A percentile compares a stretch with the other conserved stretches of the same genome.
These are phyloP conservation scores for Cromileptes altivelis DNA, from an alignment of 2,113 vertebrate genomes.

Conservation along the genomic window DNA sequence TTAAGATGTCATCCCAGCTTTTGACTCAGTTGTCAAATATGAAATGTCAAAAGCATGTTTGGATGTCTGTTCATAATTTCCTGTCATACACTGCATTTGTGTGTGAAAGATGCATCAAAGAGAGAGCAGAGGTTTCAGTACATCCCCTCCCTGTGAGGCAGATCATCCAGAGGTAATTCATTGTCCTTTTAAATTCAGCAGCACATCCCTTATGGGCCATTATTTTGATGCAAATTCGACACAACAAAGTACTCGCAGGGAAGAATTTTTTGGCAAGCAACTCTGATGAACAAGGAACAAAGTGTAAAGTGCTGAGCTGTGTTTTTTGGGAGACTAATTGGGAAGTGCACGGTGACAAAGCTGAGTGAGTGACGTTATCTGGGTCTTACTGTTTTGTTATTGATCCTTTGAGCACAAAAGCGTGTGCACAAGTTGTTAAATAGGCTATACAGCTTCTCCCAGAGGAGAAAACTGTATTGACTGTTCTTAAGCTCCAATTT, in stretches of 20 bases:
- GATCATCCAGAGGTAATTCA: constrained; percentile 63
- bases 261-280: constrained; percentile 65
- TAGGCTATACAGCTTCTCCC: constrained; percentile 4
- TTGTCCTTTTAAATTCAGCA: constrained; percentile 68
- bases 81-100: constrained; percentile 11
- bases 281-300: constrained; percentile 58
- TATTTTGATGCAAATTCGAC: constrained; percentile 73
- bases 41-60: constrained; percentile 20
- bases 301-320: constrained; percentile 71
- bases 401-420: constrained; percentile 31
- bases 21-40: constrained; percentile 5
- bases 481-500: background rate
- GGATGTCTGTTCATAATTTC: constrained; percentile 29
- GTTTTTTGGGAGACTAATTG: constrained; percentile 40
- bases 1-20: background rate
- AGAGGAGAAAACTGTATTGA: background rate
- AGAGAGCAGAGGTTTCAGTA: constrained; percentile 7
- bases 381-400: constrained; percentile 29
- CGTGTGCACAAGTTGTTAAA: constrained; percentile 30
- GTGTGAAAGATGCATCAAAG: constrained; percentile 19
- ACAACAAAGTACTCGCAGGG: constrained; percentile 55
- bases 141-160: constrained; percentile 15
- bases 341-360: constrained; percentile 37
- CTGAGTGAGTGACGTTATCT: constrained; percentile 50
- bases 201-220: constrained; percentile 56